Percentiles rank a stretch among this genome's conserved stretches.
Evolutionary conservation across 2,113 vertebrate species (phyloP).

Genomic region (Cinclus cinclus): DNA sequence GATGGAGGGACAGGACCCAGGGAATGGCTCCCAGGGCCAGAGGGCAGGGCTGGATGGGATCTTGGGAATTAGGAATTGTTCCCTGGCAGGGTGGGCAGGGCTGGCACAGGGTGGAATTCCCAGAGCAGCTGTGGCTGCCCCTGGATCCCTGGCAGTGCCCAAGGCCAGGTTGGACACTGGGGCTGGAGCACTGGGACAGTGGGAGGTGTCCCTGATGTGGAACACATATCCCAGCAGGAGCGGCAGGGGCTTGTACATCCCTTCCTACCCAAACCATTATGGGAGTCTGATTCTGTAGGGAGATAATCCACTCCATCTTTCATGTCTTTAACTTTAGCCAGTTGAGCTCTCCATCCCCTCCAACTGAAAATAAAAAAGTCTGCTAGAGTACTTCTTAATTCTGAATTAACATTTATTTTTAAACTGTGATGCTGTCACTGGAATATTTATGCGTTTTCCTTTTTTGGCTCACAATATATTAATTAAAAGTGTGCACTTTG

Average conservation of each 20-base stretch:
- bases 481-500: slow-evolving; percentile 40
- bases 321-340: background rate
- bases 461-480: background rate
- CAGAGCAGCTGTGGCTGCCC: background rate
- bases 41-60: background rate
- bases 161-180: background rate
- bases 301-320: background rate
- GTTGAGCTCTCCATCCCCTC: background rate
- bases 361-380: background rate
- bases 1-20: no score
- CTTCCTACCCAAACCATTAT: background rate
- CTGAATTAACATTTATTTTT: slow-evolving; percentile 7
- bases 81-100: background rate
- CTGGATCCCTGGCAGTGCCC: background rate
- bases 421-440: background rate
- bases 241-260: background rate
- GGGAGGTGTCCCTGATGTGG: background rate
- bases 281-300: background rate
- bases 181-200: background rate
- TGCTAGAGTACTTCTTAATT: background rate
- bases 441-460: background rate
- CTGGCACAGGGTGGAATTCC: no score
- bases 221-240: background rate
- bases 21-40: background rate
- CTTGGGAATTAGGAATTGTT: background rate